Evolutionary conservation across 2,113 vertebrate species (phyloP), one percentile per base, ranked within the genome.

Genomic region (Melierax canorus): DNA sequence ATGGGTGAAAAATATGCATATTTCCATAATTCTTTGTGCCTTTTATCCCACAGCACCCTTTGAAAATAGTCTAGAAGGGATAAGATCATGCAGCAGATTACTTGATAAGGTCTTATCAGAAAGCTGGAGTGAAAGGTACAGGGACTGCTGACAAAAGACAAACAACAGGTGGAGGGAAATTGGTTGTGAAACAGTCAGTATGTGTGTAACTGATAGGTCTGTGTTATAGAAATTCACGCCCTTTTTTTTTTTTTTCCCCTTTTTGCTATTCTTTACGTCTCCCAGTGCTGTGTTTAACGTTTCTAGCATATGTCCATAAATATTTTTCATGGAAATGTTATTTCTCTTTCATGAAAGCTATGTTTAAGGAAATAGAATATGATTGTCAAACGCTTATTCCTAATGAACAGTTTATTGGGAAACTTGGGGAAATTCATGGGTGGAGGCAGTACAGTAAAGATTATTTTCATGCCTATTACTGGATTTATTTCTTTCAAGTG

Each of bases 161-260:
- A 62, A 90, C 90, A 86, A 79, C 74, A 83, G 90, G 92, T 88
- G 75, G 90, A 90, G 67, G 74, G 50, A 88, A 53, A 9, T 18
- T 30, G n/a, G 58, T 19, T 73, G 83, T 81, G 66, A 73, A 73
- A 51, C 51, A 43, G n/a, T 76, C 78, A 27, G 22, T 41, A 10
- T 60, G 36, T 73, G 46, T 92, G 29, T 89, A 92, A 81, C 73
- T 36, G 86, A 78, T 46, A 81, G 60, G 41, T 46, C 64, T 71
- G 38, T 2, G 3, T 39, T 66, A 34, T 2, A 72, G 20, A 86
- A 73, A 48, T 92, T 94, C 60, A 38, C 39, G 39, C 74, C 21
- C 9, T 12, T 45, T 39, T 59, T n/a, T 22, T 50, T 73, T 38
- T 27, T 68, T 56, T 38, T 38, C 8, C 38, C 29, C 55, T 58